A percentile compares a stretch with the other conserved stretches of the same genome.
phyloP scores from a whole-genome alignment of 2,113 vertebrate genomes.

The Rhinopomastus cyanomelas region DNA sequence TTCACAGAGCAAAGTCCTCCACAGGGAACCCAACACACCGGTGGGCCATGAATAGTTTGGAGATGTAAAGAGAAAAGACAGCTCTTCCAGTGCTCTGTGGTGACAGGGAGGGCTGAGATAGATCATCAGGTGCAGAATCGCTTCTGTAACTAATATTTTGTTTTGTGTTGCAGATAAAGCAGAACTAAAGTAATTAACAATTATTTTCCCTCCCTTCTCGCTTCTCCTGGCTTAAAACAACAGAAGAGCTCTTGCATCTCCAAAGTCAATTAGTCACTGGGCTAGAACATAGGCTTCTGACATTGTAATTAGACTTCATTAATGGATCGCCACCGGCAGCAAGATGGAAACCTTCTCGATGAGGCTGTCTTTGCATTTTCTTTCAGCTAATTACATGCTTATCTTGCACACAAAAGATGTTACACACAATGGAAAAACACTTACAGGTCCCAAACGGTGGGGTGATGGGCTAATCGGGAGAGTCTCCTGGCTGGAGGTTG shows the following conservation, averaged over 20 bases:
- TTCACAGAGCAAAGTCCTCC: neutral
- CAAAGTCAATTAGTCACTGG: slow-evolving; percentile 17
- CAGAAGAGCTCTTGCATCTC: slow-evolving; percentile 3
- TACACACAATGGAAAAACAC: neutral
- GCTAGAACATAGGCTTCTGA: slow-evolving; percentile 25
- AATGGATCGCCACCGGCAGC: slow-evolving; percentile 30
- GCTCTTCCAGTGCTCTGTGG: neutral
- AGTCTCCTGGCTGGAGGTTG: neutral
- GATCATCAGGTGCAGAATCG: neutral
- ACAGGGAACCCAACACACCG: neutral
- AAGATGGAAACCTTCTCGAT: neutral
- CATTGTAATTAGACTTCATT: slow-evolving; percentile 47
- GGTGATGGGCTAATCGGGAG: neutral
- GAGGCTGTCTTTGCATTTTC: slow-evolving; percentile 20
- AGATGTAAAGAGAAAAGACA: neutral
- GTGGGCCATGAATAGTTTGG: neutral
- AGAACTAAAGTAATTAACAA: slow-evolving; percentile 55
- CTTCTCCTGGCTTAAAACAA: slow-evolving; percentile 14
- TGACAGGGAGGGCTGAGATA: neutral
- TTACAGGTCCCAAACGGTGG: neutral
- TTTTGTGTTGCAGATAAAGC: slow-evolving; percentile 37
- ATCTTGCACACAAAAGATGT: slow-evolving; percentile 12
- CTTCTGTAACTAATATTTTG: slow-evolving; percentile 21
- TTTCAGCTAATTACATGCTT: slow-evolving; percentile 16
- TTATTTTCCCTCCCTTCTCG: neutral